Conservation (phyloP, 2,888 invertebrate species). For the Dichetophora obliterata region DNA sequence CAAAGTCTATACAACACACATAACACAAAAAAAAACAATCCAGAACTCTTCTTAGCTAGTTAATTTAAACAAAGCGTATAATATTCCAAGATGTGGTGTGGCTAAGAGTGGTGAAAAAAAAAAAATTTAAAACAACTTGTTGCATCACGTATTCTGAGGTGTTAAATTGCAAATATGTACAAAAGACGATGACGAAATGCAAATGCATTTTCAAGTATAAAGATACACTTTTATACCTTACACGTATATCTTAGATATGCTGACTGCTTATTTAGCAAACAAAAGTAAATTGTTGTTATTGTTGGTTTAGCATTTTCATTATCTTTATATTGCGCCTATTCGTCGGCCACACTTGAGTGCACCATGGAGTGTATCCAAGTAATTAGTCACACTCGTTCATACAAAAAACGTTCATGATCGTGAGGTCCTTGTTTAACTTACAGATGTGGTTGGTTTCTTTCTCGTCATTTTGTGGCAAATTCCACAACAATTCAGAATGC, state of each 20-base stretch:
- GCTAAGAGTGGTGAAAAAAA: background rate
- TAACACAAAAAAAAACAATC: no score
- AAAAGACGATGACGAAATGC: slow-evolving; percentile 32
- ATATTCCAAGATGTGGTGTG: no score
- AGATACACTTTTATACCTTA: background rate
- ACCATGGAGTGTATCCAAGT: background rate
- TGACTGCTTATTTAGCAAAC: slow-evolving; percentile 22
- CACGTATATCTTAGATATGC: slow-evolving; percentile 14
- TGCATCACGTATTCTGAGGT: slow-evolving; percentile 36
- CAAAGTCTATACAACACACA: no score
- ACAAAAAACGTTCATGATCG: background rate
- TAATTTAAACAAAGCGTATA: no score
- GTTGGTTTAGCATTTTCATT: no score
- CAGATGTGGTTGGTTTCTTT: no score
- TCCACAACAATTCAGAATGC: background rate
- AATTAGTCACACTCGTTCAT: slow-evolving; percentile 12
- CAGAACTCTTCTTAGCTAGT: no score
- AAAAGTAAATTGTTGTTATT: slow-evolving; percentile 2
- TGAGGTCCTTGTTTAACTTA: slow-evolving; percentile 13
- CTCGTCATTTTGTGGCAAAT: background rate
- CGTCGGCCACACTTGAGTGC: slow-evolving; percentile 18
- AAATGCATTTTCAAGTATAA: slow-evolving; percentile 16
- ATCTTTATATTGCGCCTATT: background rate
- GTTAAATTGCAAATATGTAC: slow-evolving; percentile 32
- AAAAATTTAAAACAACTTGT: slow-evolving; percentile 11